Evolutionary conservation across 2,888 invertebrate genomes (phyloP), one percentile per base, ranked within the genome.

Genomic region (Cephus nigrinus): DNA sequence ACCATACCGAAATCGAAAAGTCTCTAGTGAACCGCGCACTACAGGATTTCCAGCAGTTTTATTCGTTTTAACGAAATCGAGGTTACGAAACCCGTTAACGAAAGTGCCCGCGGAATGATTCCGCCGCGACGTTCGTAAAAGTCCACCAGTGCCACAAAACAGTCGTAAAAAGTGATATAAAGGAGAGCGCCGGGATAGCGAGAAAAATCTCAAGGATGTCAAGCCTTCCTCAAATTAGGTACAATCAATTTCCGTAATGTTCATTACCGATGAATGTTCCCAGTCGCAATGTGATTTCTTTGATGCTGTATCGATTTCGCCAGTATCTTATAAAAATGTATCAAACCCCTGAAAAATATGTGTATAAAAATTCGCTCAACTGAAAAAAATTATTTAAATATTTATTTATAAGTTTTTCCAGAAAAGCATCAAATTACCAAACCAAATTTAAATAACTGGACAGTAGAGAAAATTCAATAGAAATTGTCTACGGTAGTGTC

Each of bases 401-500:
- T 40, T 40, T 40, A 15, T 15, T 40, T 40, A 15, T 5, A 40
- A 15, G 0, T 40, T 40, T 40, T 40, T 40, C 4, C 4, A 15
- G 0, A 15, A 15, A 40, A 5, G 2, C 15, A 15, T 4, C 4
- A 40, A 40, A 40, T 40, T 15, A 5, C 5, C 15, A 40, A 40
- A 40, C 5, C 15, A 5, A 40, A 2, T 40, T 15, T 15, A 40
- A 40, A 5, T 15, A 15, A 40, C 15, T 40, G 4, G 40, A 55
- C 5, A 23, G 23, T 23, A 23, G 23, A 55, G 55, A 55, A 55
- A 9, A 55, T 55, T 55, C 55, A 31, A 69, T 78, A 80, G 79
- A 79, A 82, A 80, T 82, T 77, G 76, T 78, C 68, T 78, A 75
- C 75, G 32, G 79, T 78, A 76, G 77, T 82, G 82, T 82, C 80